Conservation (phyloP, 2,113 vertebrate genomes). For the Pogona vitticeps region DNA sequence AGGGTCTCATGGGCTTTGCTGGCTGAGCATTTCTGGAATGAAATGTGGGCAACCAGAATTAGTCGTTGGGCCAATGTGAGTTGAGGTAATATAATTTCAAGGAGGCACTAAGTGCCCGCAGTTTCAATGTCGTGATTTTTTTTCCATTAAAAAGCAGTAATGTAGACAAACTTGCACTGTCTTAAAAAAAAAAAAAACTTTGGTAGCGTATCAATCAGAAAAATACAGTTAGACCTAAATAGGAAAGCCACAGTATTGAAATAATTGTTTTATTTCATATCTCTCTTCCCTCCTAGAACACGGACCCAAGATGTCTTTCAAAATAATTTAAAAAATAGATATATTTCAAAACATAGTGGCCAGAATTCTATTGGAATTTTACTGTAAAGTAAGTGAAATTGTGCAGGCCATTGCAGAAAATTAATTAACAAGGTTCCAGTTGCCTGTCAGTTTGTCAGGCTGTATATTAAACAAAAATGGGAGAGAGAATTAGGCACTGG, state of each 20-base stretch:
- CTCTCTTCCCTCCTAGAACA: no score
- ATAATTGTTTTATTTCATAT: background rate
- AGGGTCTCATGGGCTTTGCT: background rate
- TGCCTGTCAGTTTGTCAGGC: background rate
- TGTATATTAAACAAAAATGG: background rate
- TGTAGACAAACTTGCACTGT: background rate
- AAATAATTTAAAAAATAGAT: no score
- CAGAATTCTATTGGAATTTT: no score
- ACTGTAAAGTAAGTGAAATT: no score
- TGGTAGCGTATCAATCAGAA: background rate
- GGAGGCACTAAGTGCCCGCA: background rate
- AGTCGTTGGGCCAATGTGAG: background rate
- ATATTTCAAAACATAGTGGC: no score
- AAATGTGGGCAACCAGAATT: background rate
- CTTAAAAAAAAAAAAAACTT: background rate
- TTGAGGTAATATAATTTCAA: background rate
- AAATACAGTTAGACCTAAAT: background rate
- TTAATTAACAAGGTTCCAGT: no score
- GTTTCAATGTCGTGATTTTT: background rate
- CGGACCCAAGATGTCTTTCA: no score
- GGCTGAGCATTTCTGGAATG: constrained; percentile 3
- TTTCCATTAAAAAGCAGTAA: background rate
- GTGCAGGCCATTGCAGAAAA: no score
- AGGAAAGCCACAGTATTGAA: background rate
- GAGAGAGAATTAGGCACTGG: background rate